Base-by-base conservation (phyloP, 2,113 vertebrate species). In the Pelobates fuscus region DNA sequence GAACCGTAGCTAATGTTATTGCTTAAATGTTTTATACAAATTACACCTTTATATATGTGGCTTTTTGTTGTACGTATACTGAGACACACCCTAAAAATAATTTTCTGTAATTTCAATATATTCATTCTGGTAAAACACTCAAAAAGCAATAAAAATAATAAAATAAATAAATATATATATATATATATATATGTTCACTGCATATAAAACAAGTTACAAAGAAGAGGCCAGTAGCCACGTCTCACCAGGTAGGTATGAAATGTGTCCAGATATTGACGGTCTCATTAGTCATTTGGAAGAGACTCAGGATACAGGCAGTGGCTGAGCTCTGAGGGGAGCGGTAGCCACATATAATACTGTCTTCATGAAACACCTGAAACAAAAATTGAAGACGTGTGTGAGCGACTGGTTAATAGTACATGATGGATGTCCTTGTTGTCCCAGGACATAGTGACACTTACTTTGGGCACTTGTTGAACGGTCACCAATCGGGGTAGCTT, bases 211-310 rank as follows among this genome's bases (percentile, higher is more conserved):
- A n/a, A n/a, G n/a, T n/a, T n/a, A n/a, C n/a, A n/a, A n/a, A n/a
- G n/a, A n/a, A 10, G 32, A 37, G 10, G 5, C 8, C 26, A 23
- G 25, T 21, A 32, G 5, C 2, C 3, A 21, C 4, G 12, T 54
- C 73, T 68, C 83, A 98, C 97, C 95, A 96, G 71, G 95, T 91
- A 2, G 97, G 95, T 41, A 97, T 41, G 57, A 99, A 92, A 77
- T 98, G 96, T 0, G 96, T 98, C 97, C 97, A 99, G 83, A 98
- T 94, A 80, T 99, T 99, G 23, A 99, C 85, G 0, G 97, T 98
- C 87, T 99, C 97, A 29, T 99, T 99, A 58, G 94, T 96, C 88
- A 97, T 89, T 69, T 94, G 94, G 84, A 99, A 98, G 78, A 93
- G 88, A 71, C 97, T 98, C 79, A 94, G 91, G 75, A 98, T 59